These are phyloP conservation scores for Campopleginae sp. DNA, from an alignment of 2,888 invertebrate genomes.

Conservation along the genomic window DNA sequence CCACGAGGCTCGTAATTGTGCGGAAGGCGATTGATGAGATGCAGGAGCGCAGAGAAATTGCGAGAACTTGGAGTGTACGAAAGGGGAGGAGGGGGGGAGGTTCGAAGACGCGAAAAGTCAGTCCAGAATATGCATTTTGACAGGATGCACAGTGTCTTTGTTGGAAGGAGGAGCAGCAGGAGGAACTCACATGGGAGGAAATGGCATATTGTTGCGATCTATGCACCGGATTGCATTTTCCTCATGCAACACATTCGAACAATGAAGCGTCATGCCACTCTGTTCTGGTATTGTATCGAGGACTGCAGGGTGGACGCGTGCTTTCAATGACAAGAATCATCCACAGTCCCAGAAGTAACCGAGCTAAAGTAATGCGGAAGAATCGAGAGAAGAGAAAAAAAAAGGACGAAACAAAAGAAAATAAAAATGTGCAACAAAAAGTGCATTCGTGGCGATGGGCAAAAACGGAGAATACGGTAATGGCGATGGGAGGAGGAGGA, in stretches of 20 bases:
- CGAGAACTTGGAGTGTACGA: slow-evolving; percentile 35
- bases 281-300: slow-evolving; percentile 73
- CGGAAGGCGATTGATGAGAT: slow-evolving; percentile 14
- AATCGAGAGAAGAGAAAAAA: slow-evolving; percentile 45
- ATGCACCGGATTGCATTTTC: slow-evolving; percentile 74
- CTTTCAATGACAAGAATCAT: slow-evolving; percentile 47
- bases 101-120: slow-evolving; percentile 29
- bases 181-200: slow-evolving; percentile 66
- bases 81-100: neutral
- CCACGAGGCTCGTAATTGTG: neutral
- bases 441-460: neutral
- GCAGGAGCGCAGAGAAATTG: slow-evolving; percentile 9
- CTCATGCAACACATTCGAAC: slow-evolving; percentile 74
- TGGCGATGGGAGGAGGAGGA: slow-evolving; percentile 33
- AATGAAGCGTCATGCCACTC: slow-evolving; percentile 73
- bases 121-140: slow-evolving; percentile 44
- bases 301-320: slow-evolving; percentile 39
- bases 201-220: slow-evolving; percentile 76
- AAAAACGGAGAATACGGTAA: slow-evolving; percentile 31
- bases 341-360: slow-evolving; percentile 72
- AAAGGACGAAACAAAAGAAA: slow-evolving; percentile 12
- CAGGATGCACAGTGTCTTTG: slow-evolving; percentile 5
- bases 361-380: slow-evolving; percentile 74
- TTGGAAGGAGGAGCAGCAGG: slow-evolving; percentile 19
- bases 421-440: neutral